Conservation (phyloP, 2,888 invertebrate genomes). For the Cyclophora albipunctata region DNA sequence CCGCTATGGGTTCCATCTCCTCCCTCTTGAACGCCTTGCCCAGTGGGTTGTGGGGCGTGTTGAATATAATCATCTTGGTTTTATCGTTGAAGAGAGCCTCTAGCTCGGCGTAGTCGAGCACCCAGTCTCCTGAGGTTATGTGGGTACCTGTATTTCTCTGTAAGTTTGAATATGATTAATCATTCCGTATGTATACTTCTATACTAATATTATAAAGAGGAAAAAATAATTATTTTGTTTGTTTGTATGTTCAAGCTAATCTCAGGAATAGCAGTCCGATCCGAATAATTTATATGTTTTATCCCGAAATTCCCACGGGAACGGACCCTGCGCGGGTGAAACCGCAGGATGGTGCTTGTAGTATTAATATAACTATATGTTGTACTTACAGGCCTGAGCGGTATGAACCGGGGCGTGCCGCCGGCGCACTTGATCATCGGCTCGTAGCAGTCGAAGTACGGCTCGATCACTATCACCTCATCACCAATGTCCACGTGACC, state of each 20-base stretch:
- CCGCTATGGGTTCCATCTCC: constrained; percentile 86
- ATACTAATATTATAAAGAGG: no score
- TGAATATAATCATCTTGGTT: constrained; percentile 96
- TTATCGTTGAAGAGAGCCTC: constrained; percentile 85
- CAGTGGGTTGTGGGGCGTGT: constrained; percentile 98
- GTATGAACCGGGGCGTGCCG: constrained; percentile 90
- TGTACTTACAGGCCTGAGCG: constrained; percentile 84
- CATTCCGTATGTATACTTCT: no score
- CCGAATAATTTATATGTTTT: no score
- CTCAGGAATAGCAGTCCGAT: no score
- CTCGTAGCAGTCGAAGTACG: constrained; percentile 98
- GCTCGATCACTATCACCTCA: constrained; percentile 97
- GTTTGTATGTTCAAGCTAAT: no score
- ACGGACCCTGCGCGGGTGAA: no score
- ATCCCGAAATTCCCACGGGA: no score
- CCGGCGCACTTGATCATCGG: constrained; percentile 94
- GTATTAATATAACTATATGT: no score
- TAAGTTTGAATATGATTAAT: not conserved
- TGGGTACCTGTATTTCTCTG: constrained; percentile 58
- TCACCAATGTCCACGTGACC: constrained; percentile 91
- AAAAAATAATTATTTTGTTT: no score
- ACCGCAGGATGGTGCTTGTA: no score
- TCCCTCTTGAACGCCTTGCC: constrained; percentile 87
- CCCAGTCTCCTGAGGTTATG: constrained; percentile 89
- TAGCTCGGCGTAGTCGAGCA: constrained; percentile 87